Conservation (phyloP, 2,888 invertebrate genomes). For the Mylabris sibirica region DNA sequence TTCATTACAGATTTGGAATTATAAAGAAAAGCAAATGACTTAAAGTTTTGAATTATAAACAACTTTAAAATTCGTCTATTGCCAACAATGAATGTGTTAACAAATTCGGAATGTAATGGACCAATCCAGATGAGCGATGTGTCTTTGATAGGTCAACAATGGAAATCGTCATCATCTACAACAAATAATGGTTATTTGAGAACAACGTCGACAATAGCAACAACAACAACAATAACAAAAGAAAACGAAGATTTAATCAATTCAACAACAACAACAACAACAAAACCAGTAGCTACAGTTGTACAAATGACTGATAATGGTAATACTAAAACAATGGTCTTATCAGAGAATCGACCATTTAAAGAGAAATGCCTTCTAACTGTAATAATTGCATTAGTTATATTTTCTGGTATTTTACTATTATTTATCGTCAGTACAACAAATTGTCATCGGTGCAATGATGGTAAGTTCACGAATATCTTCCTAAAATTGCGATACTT, state of each 20-base stretch:
- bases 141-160: conserved; percentile 44
- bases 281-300: conserved; percentile 46
- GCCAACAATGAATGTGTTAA: conserved; percentile 24
- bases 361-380: conserved; percentile 55
- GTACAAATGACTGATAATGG: conserved; percentile 56
- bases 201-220: conserved; percentile 30
- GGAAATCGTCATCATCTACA: conserved; percentile 37
- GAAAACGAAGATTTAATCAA: conserved; percentile 43
- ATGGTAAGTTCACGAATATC: conserved; percentile 47
- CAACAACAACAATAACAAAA: background rate
- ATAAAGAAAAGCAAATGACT: background rate
- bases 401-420: conserved; percentile 52
- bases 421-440: conserved; percentile 49
- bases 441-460: conserved; percentile 45
- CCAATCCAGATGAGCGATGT: conserved; percentile 49
- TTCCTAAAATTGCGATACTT: background rate
- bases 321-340: conserved; percentile 55
- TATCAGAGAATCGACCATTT: conserved; percentile 46
- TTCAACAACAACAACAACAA: conserved; percentile 30
- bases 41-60: background rate
- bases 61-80: background rate
- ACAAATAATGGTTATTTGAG: conserved; percentile 53
- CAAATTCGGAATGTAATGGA: conserved; percentile 42
- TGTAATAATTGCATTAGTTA: conserved; percentile 50
- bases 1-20: background rate